These are phyloP conservation scores for Salvelinus namaycush DNA, from an alignment of 2,113 vertebrate species.

Conservation along the genomic window DNA sequence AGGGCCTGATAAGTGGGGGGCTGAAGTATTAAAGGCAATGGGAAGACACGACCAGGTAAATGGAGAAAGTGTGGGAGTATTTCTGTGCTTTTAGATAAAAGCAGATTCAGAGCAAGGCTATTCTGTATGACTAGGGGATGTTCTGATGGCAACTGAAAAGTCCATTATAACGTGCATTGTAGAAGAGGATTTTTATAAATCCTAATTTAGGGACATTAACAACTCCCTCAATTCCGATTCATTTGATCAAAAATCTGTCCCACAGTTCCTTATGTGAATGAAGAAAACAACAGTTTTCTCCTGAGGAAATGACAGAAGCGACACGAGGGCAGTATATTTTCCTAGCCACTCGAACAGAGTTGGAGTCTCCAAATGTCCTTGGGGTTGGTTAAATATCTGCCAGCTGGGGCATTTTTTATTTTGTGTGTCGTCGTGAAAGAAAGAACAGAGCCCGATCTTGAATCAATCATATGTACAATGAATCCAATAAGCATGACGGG, in stretches of 20 bases:
- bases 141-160: too few relatives aligned
- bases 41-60: too few relatives aligned
- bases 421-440: slow-evolving; percentile 49
- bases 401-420: slow-evolving; percentile 57
- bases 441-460: slow-evolving; percentile 52
- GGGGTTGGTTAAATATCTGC: slow-evolving; percentile 66
- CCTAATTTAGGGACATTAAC: too few relatives aligned
- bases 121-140: too few relatives aligned
- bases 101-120: too few relatives aligned
- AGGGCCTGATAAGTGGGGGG: too few relatives aligned
- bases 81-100: too few relatives aligned
- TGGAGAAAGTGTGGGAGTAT: too few relatives aligned
- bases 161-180: too few relatives aligned
- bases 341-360: slow-evolving; percentile 45
- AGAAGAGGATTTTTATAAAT: too few relatives aligned
- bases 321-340: slow-evolving; percentile 20
- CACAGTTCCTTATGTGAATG: not conserved
- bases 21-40: too few relatives aligned
- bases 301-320: not conserved
- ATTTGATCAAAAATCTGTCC: not conserved
- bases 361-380: slow-evolving; percentile 54
- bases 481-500: slow-evolving; percentile 77
- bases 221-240: too few relatives aligned
- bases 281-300: slow-evolving; percentile 17
- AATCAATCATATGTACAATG: slow-evolving; percentile 85